A percentile compares a stretch with the other conserved stretches of the same genome.
phyloP scores from a whole-genome alignment of 1,140 invertebrate genomes.

The Nasonia giraulti region DNA sequence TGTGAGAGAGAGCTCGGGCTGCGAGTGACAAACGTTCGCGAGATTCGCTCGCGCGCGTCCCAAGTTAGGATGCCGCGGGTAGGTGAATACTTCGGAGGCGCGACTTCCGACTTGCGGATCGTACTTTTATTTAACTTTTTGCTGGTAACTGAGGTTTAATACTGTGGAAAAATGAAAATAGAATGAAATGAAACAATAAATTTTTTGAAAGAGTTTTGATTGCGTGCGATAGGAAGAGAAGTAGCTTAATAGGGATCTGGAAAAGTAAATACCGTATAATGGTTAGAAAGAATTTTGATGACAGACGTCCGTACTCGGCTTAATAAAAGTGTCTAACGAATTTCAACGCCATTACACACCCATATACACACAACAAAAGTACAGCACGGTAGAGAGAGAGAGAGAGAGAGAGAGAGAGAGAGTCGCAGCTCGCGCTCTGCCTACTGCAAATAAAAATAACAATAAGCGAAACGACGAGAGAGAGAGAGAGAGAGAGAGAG shows the following conservation, averaged over 20 bases:
- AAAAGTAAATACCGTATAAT: neutral
- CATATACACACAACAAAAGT: neutral
- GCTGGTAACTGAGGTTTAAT: neutral
- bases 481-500: neutral
- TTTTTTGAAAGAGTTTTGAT: too few species aligned
- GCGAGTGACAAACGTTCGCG: slow-evolving; percentile 28
- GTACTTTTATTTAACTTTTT: slow-evolving; percentile 61
- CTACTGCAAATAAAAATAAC: slow-evolving; percentile 19
- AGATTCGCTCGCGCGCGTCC: neutral
- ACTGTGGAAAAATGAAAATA: neutral
- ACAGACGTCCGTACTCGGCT: neutral
- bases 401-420: neutral
- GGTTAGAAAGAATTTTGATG: neutral
- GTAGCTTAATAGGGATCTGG: neutral
- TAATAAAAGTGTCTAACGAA: neutral
- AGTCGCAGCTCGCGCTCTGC: neutral
- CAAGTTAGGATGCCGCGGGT: slow-evolving; percentile 27
- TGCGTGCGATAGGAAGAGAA: too few species aligned
- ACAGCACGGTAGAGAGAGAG: neutral
- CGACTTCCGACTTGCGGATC: slow-evolving; percentile 62
- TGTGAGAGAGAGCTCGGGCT: neutral
- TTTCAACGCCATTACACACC: neutral
- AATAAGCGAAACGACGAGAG: slow-evolving; percentile 2
- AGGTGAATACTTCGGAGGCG: slow-evolving; percentile 55
- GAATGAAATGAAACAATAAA: neutral